Conservation (phyloP, 2,113 vertebrate species). For the Hipposideros armiger region DNA sequence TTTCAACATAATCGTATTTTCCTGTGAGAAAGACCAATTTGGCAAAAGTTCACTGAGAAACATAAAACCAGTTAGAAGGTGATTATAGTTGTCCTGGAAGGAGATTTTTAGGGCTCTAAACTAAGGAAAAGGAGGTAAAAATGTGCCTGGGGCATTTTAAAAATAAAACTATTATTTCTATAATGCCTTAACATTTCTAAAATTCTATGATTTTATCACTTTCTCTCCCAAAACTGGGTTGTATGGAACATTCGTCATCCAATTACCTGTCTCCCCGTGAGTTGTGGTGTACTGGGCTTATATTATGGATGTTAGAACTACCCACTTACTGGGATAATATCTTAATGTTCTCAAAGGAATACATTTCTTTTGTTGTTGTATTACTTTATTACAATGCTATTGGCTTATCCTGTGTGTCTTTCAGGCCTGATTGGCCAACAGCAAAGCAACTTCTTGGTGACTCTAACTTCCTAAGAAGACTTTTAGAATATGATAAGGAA, state of each 20-base stretch:
- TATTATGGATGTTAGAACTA: neutral
- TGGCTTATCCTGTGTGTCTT: slow-evolving; percentile 60
- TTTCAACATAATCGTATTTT: neutral
- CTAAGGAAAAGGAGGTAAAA: neutral
- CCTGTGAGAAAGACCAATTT: neutral
- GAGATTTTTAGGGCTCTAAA: slow-evolving; percentile 41
- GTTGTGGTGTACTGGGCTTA: neutral
- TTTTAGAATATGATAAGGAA: slow-evolving; percentile 92
- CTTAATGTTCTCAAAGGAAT: neutral
- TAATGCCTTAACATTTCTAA: neutral
- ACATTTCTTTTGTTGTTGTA: neutral
- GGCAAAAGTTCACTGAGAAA: neutral
- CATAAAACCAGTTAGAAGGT: neutral
- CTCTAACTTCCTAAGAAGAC: slow-evolving; percentile 90
- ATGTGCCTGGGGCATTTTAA: neutral
- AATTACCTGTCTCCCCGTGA: neutral
- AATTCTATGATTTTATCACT: neutral
- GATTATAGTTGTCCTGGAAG: neutral
- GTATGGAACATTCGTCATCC: neutral
- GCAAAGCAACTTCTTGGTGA: slow-evolving; percentile 93
- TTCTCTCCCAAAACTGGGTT: neutral
- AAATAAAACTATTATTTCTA: neutral
- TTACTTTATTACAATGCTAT: neutral
- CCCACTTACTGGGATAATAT: neutral
- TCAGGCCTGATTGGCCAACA: slow-evolving; percentile 90